Evolutionary conservation across 2,113 vertebrate species (phyloP).

Genomic region (Microcebus jonahi): DNA sequence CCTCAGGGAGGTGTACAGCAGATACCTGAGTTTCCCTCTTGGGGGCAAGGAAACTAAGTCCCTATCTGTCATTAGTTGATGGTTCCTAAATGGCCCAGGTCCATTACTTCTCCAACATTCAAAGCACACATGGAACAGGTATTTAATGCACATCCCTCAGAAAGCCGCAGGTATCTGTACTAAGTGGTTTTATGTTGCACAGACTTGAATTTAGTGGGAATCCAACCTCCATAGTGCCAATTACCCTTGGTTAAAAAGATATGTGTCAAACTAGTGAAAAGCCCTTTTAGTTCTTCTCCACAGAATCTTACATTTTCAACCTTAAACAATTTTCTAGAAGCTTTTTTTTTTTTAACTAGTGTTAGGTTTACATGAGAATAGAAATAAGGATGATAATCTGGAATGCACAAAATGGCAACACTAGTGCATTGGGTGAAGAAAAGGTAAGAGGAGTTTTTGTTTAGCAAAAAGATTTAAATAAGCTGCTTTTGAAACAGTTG

Average conservation of each 20-base stretch:
- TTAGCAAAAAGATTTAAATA: not conserved
- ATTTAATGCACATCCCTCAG: no score
- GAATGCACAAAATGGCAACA: not conserved
- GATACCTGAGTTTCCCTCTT: not conserved
- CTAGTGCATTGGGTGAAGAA: not conserved
- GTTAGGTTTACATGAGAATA: not conserved
- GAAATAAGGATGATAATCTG: not conserved
- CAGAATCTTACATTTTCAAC: not conserved
- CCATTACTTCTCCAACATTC: not conserved
- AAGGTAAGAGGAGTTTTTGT: not conserved
- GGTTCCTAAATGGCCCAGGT: not conserved
- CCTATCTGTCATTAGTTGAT: not conserved
- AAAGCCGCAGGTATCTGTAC: not conserved
- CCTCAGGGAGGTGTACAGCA: accelerated
- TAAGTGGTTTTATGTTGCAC: not conserved
- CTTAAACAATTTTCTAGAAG: not conserved
- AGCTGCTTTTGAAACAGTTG: not conserved
- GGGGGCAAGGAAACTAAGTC: accelerated
- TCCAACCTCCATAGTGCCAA: not conserved
- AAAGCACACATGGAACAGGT: not conserved
- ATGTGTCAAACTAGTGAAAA: not conserved
- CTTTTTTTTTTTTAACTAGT: not conserved
- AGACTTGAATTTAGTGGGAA: not conserved
- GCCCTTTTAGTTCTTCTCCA: not conserved
- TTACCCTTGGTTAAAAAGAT: not conserved